A percentile compares a stretch with the other conserved stretches of the same genome.
These are phyloP conservation scores for Charanyca ferruginea DNA, from an alignment of 2,888 invertebrate species.

Conservation along the genomic window DNA sequence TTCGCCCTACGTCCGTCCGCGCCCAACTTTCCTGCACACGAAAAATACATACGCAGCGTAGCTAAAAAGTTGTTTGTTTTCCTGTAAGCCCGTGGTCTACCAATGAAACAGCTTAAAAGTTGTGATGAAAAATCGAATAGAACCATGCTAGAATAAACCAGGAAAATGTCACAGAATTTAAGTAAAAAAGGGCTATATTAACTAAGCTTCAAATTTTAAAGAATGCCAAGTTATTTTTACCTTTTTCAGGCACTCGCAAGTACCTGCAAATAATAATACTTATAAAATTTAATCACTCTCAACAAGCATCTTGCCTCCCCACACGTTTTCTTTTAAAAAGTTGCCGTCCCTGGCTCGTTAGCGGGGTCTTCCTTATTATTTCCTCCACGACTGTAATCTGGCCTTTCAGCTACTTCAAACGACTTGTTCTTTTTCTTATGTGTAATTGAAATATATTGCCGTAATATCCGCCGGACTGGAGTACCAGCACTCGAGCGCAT, in stretches of 20 bases:
- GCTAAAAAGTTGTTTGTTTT: slow-evolving; percentile 46
- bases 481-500: slow-evolving; percentile 87
- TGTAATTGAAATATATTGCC: slow-evolving; percentile 91
- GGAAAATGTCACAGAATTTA: neutral
- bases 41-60: slow-evolving; percentile 59
- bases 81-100: slow-evolving; percentile 34
- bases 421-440: slow-evolving; percentile 91
- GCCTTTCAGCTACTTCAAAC: slow-evolving; percentile 90
- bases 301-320: slow-evolving; percentile 75
- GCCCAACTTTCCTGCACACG: slow-evolving; percentile 68
- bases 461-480: slow-evolving; percentile 90
- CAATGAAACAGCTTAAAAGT: slow-evolving; percentile 41
- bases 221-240: slow-evolving; percentile 49
- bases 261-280: slow-evolving; percentile 67
- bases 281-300: slow-evolving; percentile 78
- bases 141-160: slow-evolving; percentile 8
- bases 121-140: slow-evolving; percentile 29
- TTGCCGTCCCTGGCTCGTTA: slow-evolving; percentile 85
- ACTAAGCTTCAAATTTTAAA: slow-evolving; percentile 22
- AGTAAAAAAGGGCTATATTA: slow-evolving; percentile 15
- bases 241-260: slow-evolving; percentile 49
- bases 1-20: slow-evolving; percentile 78
- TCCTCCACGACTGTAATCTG: slow-evolving; percentile 88
- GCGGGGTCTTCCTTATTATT: slow-evolving; percentile 88
- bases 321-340: slow-evolving; percentile 85